Evolutionary conservation across 2,113 vertebrate species (phyloP).

Genomic region (Sus scrofa): T2T-Sscrofa CM000828.6:49778001-49778500

Average conservation of each 20-base stretch:
- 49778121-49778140: background rate
- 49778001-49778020: too few species aligned
- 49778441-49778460: too few species aligned
- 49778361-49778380: too few species aligned
- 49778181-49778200: background rate
- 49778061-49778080: background rate
- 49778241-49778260: constrained; percentile 9
- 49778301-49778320: background rate
- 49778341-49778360: too few species aligned
- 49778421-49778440: too few species aligned
- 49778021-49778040: too few species aligned
- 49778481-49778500: too few species aligned
- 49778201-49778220: background rate
- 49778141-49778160: constrained; percentile 9
- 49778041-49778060: too few species aligned
- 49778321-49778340: too few species aligned
- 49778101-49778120: constrained; percentile 16
- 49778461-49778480: too few species aligned
- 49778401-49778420: too few species aligned
- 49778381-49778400: too few species aligned
- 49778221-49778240: constrained; percentile 17
- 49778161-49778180: background rate
- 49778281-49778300: constrained; percentile 44
- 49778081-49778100: background rate
- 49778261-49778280: constrained; percentile 13